Conservation (phyloP, 2,113 vertebrate genomes). For the Phalacrocorax pelagicus region DNA sequence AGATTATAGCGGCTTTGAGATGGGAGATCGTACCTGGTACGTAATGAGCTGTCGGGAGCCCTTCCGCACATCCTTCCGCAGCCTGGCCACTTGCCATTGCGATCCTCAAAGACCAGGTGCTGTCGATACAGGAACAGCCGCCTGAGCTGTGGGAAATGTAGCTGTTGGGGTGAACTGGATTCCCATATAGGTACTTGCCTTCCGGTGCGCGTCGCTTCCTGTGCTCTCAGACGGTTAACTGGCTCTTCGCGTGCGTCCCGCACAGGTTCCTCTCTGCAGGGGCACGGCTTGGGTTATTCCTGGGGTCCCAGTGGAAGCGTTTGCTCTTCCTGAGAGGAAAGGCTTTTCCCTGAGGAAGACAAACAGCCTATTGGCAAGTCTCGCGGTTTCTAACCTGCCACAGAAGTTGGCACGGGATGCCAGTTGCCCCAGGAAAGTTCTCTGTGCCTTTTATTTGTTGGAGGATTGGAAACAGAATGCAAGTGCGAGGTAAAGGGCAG, state of each 20-base stretch:
- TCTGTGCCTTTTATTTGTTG: neutral
- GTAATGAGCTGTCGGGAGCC: rapidly evolving
- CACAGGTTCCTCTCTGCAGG: neutral
- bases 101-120: neutral
- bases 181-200: neutral
- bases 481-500: neutral
- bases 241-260: rapidly evolving
- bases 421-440: neutral
- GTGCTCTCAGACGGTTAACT: neutral
- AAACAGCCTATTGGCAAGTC: neutral
- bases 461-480: neutral
- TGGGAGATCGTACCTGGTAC: neutral
- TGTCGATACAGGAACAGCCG: neutral
- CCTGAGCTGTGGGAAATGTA: neutral
- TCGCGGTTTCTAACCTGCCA: neutral
- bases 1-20: neutral
- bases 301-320: neutral
- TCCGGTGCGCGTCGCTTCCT: neutral
- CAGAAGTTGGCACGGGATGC: neutral
- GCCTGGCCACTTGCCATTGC: neutral
- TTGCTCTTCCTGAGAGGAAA: neutral
- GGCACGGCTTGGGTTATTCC: neutral
- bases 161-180: neutral
- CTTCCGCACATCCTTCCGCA: rapidly evolving
- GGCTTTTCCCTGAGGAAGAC: neutral